Evolutionary conservation across 2,113 vertebrate genomes (phyloP).

Genomic region (Python bivittatus): DNA sequence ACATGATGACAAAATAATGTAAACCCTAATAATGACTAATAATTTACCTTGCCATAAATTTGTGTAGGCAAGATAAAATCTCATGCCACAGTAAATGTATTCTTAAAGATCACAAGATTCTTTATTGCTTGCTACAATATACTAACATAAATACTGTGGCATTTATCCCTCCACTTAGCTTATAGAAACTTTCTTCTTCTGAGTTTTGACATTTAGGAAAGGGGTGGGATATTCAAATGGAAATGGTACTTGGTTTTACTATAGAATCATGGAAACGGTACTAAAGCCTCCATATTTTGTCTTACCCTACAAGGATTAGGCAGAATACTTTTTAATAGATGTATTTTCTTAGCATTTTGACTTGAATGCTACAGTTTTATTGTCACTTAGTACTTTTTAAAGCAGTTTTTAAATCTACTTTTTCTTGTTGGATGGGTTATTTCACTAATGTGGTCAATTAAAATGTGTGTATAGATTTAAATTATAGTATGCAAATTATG

Average conservation of each 20-base stretch:
- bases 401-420: neutral
- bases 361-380: neutral
- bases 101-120: neutral
- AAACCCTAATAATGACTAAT: neutral
- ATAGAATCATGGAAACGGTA: neutral
- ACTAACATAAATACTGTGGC: neutral
- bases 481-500: neutral
- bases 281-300: neutral
- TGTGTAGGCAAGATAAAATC: neutral
- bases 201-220: neutral
- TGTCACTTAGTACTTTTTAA: neutral
- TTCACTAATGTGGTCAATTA: neutral
- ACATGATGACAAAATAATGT: neutral
- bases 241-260: neutral
- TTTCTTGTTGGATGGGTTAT: neutral
- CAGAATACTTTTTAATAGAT: neutral
- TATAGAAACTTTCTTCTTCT: neutral
- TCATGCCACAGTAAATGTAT: neutral
- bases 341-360: neutral
- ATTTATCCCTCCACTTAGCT: neutral
- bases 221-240: neutral
- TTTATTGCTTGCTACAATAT: neutral
- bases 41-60: neutral
- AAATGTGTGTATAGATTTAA: neutral
- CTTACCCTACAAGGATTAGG: neutral